A percentile compares a stretch with the other conserved stretches of the same genome.
Conservation (phyloP, 2,113 vertebrate species). For the Anguilla rostrata region DNA sequence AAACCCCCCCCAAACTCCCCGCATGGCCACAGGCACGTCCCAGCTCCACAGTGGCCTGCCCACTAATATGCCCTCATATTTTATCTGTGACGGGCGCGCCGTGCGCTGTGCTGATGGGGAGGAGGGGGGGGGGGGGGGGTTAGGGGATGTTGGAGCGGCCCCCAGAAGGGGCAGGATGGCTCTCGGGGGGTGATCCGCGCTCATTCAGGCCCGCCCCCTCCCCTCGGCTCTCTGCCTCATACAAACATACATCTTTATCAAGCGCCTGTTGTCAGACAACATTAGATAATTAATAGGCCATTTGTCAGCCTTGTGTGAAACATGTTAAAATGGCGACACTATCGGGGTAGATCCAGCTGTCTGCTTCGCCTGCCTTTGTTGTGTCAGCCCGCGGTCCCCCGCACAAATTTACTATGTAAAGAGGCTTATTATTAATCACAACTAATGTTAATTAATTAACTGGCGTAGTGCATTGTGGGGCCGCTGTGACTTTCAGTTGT, state of each 20-base stretch:
- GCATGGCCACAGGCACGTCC: neutral
- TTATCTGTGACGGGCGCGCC: conserved; percentile 75
- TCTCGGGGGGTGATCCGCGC: conserved; percentile 15
- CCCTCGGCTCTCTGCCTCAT: conserved; percentile 58
- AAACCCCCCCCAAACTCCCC: conserved; percentile 71
- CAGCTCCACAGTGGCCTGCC: conserved; percentile 46
- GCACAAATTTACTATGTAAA: conserved; percentile 91
- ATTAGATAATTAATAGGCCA: conserved; percentile 99
- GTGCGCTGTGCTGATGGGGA: conserved; percentile 74
- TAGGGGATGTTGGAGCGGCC: neutral
- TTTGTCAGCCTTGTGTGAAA: conserved; percentile 98
- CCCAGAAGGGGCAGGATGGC: conserved; percentile 7
- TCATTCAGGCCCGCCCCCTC: conserved; percentile 12
- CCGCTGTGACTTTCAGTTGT: conserved; percentile 80
- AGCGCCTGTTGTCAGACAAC: conserved; percentile 99
- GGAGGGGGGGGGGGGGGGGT: conserved; percentile 60
- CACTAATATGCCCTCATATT: conserved; percentile 80
- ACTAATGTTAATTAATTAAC: conserved; percentile 99
- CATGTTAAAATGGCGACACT: conserved; percentile 93
- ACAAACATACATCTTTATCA: conserved; percentile 99
- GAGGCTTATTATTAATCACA: conserved; percentile 96
- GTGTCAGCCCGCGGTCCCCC: conserved; percentile 78
- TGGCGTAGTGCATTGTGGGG: conserved; percentile 72
- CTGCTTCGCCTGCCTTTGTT: conserved; percentile 82
- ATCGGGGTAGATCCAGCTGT: conserved; percentile 91